A percentile compares a stretch with the other conserved stretches of the same genome.
Evolutionary conservation across 2,888 invertebrate species (phyloP).

Genomic region (Rotaria macrura): DNA sequence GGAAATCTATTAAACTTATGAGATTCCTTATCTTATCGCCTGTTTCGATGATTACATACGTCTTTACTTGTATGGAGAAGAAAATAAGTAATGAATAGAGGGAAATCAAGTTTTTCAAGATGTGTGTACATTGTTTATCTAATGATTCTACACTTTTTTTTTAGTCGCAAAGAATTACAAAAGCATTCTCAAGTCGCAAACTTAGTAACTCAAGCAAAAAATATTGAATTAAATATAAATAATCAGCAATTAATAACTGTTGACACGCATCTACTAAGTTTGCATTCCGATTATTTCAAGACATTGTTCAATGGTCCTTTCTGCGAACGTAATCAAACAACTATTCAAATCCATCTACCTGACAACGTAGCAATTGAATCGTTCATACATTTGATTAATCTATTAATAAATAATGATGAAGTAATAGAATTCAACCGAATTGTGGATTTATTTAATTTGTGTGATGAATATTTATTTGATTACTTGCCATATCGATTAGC

Average conservation of each 20-base stretch:
- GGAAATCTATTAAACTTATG: too few species aligned
- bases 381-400: not conserved
- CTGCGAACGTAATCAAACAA: not conserved
- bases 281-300: slow-evolving; percentile 2
- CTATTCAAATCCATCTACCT: not conserved
- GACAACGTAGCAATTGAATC: not conserved
- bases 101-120: too few species aligned
- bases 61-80: too few species aligned
- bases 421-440: not conserved
- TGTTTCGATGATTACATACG: too few species aligned
- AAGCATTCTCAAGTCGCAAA: not conserved
- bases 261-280: not conserved
- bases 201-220: not conserved
- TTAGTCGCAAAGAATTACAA: not conserved
- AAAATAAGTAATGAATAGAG: too few species aligned
- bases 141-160: not conserved
- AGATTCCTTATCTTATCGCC: too few species aligned
- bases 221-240: not conserved
- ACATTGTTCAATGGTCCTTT: not conserved
- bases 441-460: not conserved
- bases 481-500: not conserved
- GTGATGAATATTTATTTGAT: not conserved
- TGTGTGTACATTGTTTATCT: too few species aligned
- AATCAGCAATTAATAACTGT: not conserved
- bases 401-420: not conserved